Evolutionary conservation across 2,113 vertebrate genomes (phyloP).

Genomic region (Labeo catla): DNA sequence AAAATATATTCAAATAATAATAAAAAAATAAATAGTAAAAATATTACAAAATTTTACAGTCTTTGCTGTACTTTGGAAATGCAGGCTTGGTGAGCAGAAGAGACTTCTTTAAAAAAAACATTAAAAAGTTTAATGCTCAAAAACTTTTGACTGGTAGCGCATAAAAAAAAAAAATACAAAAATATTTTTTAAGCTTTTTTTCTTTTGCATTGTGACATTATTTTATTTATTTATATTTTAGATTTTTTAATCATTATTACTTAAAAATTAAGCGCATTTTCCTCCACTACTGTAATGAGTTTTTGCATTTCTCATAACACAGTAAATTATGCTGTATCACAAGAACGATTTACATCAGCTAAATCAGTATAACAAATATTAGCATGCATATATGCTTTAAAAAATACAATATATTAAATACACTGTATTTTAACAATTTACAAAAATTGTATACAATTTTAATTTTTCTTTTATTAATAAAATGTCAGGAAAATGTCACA

Average conservation of each 20-base stretch:
- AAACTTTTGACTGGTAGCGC: too few relatives aligned
- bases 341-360: not conserved
- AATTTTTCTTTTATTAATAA: not conserved
- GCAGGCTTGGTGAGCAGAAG: too few relatives aligned
- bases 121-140: too few relatives aligned
- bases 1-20: too few relatives aligned
- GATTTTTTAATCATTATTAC: not conserved
- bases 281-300: not conserved
- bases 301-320: not conserved
- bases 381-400: not conserved
- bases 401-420: conserved; percentile 12
- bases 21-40: too few relatives aligned
- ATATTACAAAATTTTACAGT: too few relatives aligned
- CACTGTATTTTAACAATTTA: not conserved
- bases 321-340: not conserved
- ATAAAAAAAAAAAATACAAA: too few relatives aligned
- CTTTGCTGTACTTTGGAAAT: too few relatives aligned
- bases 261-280: not conserved
- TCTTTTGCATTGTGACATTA: not conserved
- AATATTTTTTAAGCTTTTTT: not conserved
- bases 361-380: not conserved
- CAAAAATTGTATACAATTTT: not conserved
- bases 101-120: too few relatives aligned
- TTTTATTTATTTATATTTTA: not conserved
- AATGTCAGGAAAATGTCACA: not conserved